A percentile compares a stretch with the other conserved stretches of the same genome.
phyloP scores from a whole-genome alignment of 2,888 invertebrate species.

The Epirrhoe tristata region DNA sequence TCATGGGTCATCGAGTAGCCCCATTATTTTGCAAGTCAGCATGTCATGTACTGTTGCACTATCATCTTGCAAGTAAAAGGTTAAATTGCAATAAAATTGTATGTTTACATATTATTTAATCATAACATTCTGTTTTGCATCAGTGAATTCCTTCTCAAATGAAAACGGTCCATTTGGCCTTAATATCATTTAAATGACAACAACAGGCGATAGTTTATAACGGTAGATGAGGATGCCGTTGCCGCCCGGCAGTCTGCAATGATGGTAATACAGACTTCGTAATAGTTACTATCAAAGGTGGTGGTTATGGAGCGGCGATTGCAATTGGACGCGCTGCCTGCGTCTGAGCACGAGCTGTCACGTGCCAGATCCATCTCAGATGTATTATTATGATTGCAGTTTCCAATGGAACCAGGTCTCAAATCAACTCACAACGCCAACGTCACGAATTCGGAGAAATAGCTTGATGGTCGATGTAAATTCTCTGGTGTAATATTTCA shows the following conservation, averaged over 20 bases:
- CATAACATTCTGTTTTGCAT: constrained; percentile 6
- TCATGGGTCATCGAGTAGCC: constrained; percentile 8
- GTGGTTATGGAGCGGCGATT: constrained; percentile 5
- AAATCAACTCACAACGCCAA: background rate
- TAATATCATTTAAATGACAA: constrained; percentile 36
- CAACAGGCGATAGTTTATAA: constrained; percentile 33
- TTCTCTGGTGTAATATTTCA: background rate
- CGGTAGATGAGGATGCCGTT: constrained; percentile 40
- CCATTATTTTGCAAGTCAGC: constrained; percentile 9
- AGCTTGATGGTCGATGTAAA: background rate
- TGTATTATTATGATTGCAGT: constrained; percentile 17
- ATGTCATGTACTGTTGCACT: constrained; percentile 8
- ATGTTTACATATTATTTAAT: constrained; percentile 8
- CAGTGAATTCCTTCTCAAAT: constrained; percentile 12
- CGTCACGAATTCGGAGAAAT: background rate
- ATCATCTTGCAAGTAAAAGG: background rate
- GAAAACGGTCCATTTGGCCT: constrained; percentile 16
- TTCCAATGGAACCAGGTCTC: constrained; percentile 7
- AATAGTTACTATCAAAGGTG: constrained; percentile 3
- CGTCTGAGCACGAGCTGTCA: constrained; percentile 16
- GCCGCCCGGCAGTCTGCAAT: constrained; percentile 31
- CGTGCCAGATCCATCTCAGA: constrained; percentile 21
- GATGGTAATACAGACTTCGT: background rate
- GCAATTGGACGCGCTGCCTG: constrained; percentile 8
- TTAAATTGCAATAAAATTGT: constrained; percentile 1